Evolutionary conservation across 2,113 vertebrate genomes (phyloP).

Genomic region (Stigmatopora argus): DNA sequence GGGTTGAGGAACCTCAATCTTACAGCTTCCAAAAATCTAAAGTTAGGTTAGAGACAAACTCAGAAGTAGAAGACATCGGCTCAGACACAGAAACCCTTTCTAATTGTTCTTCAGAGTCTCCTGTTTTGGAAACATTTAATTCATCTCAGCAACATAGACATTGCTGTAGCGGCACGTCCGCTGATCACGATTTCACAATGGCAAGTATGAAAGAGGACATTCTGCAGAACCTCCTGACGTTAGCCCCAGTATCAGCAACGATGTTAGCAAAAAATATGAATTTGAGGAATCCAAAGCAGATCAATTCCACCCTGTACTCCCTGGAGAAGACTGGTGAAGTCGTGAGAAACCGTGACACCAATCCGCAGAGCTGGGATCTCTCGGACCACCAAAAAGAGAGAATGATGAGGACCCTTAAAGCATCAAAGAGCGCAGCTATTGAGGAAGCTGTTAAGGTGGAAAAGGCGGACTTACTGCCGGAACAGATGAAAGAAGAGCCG

Average conservation of each 20-base stretch:
- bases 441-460: neutral
- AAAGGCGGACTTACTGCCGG: neutral
- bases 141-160: conserved; percentile 11
- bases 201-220: conserved; percentile 80
- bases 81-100: conserved; percentile 51
- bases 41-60: conserved; percentile 17
- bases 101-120: conserved; percentile 31
- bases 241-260: conserved; percentile 67
- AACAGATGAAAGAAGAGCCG: conserved; percentile 21
- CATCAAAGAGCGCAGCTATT: conserved; percentile 5
- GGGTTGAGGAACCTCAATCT: neutral
- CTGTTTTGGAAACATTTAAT: conserved; percentile 36
- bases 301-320: conserved; percentile 73
- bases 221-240: conserved; percentile 71
- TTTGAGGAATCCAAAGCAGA: conserved; percentile 72
- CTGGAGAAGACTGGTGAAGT: conserved; percentile 88
- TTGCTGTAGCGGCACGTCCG: neutral
- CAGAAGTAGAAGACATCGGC: conserved; percentile 23
- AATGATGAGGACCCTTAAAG: conserved; percentile 78
- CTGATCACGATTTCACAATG: conserved; percentile 58
- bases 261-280: conserved; percentile 83
- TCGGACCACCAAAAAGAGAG: conserved; percentile 75
- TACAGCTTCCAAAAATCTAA: conserved; percentile 3
- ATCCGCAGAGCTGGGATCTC: conserved; percentile 77
- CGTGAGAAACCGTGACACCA: conserved; percentile 41